Evolutionary conservation across 2,113 vertebrate species (phyloP).

Genomic region (Raja brachyura): DNA sequence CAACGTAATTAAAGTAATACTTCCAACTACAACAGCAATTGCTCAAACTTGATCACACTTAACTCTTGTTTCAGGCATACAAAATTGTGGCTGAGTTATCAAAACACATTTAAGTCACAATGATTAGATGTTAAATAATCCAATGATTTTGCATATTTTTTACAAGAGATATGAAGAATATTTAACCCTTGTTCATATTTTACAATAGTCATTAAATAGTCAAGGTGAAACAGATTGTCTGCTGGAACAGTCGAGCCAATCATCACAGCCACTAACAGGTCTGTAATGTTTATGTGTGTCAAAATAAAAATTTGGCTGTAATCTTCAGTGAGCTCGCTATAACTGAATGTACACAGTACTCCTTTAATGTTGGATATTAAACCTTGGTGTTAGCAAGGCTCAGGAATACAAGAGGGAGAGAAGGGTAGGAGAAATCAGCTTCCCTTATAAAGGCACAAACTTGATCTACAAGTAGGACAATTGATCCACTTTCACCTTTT

Average conservation of each 20-base stretch:
- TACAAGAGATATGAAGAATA: neutral
- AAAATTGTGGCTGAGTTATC: neutral
- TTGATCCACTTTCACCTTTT: neutral
- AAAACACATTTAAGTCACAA: neutral
- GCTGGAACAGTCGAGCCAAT: neutral
- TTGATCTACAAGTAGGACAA: neutral
- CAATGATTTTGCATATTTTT: constrained; percentile 20
- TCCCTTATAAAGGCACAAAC: neutral
- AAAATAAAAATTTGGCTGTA: neutral
- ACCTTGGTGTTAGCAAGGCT: neutral
- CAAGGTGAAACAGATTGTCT: neutral
- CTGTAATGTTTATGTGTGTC: neutral
- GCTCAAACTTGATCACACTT: neutral
- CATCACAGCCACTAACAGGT: neutral
- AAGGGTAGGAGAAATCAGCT: neutral
- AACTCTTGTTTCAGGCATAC: constrained; percentile 4
- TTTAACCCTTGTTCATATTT: too few species aligned
- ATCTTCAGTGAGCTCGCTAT: neutral
- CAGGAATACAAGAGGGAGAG: neutral
- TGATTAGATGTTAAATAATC: neutral
- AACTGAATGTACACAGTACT: neutral
- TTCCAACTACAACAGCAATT: neutral
- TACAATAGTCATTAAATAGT: neutral
- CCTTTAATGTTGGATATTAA: neutral
- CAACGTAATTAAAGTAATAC: constrained; percentile 16